Evolutionary conservation across 1,140 invertebrate species (phyloP).

Genomic region (Aradophagus sp.): DNA sequence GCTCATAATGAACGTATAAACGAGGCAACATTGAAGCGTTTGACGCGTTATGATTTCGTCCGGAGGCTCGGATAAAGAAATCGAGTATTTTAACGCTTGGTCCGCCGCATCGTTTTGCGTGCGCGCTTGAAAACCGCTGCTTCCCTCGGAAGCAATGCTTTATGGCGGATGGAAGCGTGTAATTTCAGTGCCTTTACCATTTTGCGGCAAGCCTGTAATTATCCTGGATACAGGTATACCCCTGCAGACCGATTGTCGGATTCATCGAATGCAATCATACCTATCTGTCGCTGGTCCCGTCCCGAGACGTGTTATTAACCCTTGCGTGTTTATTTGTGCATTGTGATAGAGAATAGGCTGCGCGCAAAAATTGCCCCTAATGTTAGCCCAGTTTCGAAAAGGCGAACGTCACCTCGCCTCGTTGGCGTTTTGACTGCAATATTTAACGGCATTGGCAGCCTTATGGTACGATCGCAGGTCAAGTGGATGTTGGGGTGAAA

Average conservation of each 20-base stretch:
- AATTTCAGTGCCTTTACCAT: constrained; percentile 58
- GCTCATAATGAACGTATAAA: no score
- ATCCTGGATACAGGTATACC: constrained; percentile 50
- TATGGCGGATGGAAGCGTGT: constrained; percentile 55
- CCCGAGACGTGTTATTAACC: constrained; percentile 40
- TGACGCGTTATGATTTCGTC: constrained; percentile 17
- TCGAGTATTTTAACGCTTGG: constrained; percentile 47
- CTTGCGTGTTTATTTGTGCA: constrained; percentile 48
- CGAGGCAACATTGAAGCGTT: no score
- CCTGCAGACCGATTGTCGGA: constrained; percentile 49
- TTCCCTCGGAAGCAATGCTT: constrained; percentile 56
- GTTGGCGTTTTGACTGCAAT: no score
- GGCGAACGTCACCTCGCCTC: no score
- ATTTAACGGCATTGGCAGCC: no score
- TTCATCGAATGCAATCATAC: constrained; percentile 56
- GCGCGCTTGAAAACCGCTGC: constrained; percentile 23
- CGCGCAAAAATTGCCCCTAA: no score
- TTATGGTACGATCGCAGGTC: no score
- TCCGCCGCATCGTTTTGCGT: constrained; percentile 36
- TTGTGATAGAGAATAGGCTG: constrained; percentile 20
- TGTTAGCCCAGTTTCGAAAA: no score
- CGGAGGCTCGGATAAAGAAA: constrained; percentile 28
- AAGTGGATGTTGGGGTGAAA: no score
- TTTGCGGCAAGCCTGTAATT: constrained; percentile 54
- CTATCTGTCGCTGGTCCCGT: constrained; percentile 44